phyloP scores from a whole-genome alignment of 2,113 vertebrate species.

The Ceratotherium simum region DNA sequence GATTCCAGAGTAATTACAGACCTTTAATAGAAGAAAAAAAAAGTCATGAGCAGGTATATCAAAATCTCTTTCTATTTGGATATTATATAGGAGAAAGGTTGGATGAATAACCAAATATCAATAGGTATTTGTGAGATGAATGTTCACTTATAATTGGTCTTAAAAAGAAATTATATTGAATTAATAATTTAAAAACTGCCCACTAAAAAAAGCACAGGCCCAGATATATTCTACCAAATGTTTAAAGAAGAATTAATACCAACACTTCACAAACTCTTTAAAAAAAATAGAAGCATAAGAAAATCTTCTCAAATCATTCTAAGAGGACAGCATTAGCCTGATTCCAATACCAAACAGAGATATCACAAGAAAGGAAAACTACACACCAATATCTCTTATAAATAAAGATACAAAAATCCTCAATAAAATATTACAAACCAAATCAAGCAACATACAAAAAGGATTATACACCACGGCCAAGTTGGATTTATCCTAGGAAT shows the following conservation, averaged over 20 bases:
- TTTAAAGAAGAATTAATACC: constrained; percentile 11
- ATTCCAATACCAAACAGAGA: not conserved
- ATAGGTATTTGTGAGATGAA: not conserved
- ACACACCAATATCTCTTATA: not conserved
- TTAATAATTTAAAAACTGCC: not conserved
- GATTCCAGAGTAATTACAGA: constrained; percentile 54
- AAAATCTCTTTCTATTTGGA: constrained; percentile 34
- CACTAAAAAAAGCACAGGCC: not conserved
- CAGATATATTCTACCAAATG: not conserved
- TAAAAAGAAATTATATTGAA: constrained; percentile 37
- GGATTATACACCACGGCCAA: not conserved
- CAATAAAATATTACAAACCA: not conserved
- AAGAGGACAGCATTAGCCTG: not conserved
- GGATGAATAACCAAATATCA: constrained; percentile 55
- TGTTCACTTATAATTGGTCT: not conserved
- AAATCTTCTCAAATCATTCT: constrained; percentile 4
- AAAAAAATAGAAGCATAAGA: not conserved
- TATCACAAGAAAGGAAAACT: constrained; percentile 7
- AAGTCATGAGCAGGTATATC: not conserved
- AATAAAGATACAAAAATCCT: constrained; percentile 16
- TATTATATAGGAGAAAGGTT: not conserved
- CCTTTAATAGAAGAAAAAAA: constrained; percentile 77
- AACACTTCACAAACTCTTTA: not conserved
- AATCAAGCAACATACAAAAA: not conserved
- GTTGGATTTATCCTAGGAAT: not conserved